These are phyloP conservation scores for Nyctalus aviator DNA, from an alignment of 2,797 vertebrate genomes.

Conservation along the genomic window DNA sequence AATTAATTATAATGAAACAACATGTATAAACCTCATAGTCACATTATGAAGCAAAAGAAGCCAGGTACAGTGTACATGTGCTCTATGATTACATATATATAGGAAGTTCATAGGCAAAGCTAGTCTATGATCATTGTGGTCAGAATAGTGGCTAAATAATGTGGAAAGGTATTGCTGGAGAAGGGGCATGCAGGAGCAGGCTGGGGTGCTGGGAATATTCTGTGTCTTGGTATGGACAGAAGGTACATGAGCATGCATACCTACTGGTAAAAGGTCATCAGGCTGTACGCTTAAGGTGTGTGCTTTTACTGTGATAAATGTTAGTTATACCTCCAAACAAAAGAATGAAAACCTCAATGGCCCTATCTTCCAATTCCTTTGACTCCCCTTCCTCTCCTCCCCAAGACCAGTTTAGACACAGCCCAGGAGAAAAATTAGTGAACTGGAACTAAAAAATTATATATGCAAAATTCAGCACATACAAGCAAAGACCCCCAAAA, in stretches of 20 bases:
- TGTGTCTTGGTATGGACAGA: background rate
- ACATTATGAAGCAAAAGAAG: background rate
- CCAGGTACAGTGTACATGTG: background rate
- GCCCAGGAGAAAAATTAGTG: slow-evolving; percentile 38
- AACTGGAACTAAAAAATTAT: background rate
- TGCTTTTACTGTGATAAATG: background rate
- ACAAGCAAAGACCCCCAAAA: background rate
- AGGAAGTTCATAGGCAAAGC: background rate
- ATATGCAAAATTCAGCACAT: slow-evolving; percentile 26
- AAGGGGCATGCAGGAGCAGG: background rate
- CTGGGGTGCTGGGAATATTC: background rate
- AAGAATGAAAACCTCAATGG: background rate
- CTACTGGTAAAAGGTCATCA: background rate
- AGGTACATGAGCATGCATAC: background rate
- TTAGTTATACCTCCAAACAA: background rate
- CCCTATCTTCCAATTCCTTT: background rate
- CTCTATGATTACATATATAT: background rate
- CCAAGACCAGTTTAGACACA: background rate
- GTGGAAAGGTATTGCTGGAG: background rate
- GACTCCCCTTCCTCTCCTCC: background rate
- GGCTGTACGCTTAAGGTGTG: background rate
- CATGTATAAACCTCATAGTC: background rate
- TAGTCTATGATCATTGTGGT: background rate
- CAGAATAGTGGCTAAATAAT: background rate
- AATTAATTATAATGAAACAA: background rate